Evolutionary conservation across 2,797 vertebrate species (phyloP), one percentile per base, ranked within the genome.

Genomic region (Coranthus polyacanthus): DNA sequence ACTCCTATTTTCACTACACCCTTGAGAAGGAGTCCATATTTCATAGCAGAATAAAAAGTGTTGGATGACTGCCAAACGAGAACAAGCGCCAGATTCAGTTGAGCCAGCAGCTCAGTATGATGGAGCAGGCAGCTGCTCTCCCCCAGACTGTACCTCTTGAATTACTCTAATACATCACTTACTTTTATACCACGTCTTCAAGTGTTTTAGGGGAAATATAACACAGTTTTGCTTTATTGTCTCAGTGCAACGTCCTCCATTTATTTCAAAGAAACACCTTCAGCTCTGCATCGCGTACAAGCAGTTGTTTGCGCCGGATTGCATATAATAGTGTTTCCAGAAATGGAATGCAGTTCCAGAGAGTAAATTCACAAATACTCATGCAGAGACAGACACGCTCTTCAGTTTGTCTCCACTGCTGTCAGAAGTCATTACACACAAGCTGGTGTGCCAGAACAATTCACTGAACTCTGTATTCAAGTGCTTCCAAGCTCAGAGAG

Each of bases 341-440:
- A 85, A 85, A 38, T 82, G 85, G 87, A 91, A 91, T 87, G 86
- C 57, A 68, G 84, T 87, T 89, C 83, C 81, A 74, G 49, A 65
- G 85, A 89, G 83, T 49, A 67, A 80, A 88, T 83, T 76, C 82
- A 82, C 60, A 79, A 89, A 89, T 81, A 79, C 83, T 82, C 76
- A 65, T 72, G 79, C 78, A 72, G 78, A 88, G 78, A 78, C 87
- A 86, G 89, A 87, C 89, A 52, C 78, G 83, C 87, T 87, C 85
- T 75, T 89, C 89, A 85, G 85, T 81, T 85, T 68, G 88, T 92
- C 91, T 91, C 91, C 88, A 83, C 82, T 84, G 84, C 88, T 92
- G 90, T 92, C 89, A 92, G 81, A 91, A 91, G 83, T 89, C 85
- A 90, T 92, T 92, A 92, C 79, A 87, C 77, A 90, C 86, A 75